Evolutionary conservation across 1,140 invertebrate genomes (phyloP).

Genomic region (Pseudomyrmex flavicornis): DNA sequence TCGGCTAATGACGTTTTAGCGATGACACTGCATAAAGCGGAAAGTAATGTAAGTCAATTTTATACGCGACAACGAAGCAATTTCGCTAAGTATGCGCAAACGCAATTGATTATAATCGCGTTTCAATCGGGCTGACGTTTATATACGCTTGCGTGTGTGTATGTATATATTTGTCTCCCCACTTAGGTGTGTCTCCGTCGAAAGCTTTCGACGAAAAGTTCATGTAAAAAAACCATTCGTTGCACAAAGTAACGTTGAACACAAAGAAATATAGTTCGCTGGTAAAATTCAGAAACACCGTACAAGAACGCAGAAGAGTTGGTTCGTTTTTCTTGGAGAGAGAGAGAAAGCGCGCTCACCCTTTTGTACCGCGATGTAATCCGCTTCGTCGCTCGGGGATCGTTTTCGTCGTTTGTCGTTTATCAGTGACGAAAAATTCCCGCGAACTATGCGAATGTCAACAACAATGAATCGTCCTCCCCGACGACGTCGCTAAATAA

Average conservation of each 20-base stretch:
- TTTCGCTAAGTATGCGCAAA: background rate
- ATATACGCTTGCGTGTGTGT: no score
- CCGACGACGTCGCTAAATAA: conserved; percentile 58
- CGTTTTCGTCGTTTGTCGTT: conserved; percentile 55
- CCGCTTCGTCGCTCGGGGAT: conserved; percentile 46
- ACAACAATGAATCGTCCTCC: conserved; percentile 65
- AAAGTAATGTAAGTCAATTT: conserved; percentile 4
- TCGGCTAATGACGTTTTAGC: conserved; percentile 17
- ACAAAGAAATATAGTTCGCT: background rate
- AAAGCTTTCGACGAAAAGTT: background rate
- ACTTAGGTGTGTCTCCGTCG: background rate
- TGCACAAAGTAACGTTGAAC: no score
- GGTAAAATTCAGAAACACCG: background rate
- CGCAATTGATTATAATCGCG: conserved; percentile 17
- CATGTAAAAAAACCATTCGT: background rate
- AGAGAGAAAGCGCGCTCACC: background rate
- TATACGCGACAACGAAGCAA: conserved; percentile 9
- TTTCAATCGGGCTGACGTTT: background rate
- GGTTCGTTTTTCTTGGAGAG: conserved; percentile 2
- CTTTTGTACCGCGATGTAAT: conserved; percentile 49
- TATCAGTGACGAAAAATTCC: conserved; percentile 58
- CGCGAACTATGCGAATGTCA: conserved; percentile 49
- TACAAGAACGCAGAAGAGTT: background rate
- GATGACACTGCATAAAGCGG: background rate
- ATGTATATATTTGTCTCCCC: background rate